Evolutionary conservation across 2,113 vertebrate species (phyloP).

Genomic region (Struthio camelus): DNA sequence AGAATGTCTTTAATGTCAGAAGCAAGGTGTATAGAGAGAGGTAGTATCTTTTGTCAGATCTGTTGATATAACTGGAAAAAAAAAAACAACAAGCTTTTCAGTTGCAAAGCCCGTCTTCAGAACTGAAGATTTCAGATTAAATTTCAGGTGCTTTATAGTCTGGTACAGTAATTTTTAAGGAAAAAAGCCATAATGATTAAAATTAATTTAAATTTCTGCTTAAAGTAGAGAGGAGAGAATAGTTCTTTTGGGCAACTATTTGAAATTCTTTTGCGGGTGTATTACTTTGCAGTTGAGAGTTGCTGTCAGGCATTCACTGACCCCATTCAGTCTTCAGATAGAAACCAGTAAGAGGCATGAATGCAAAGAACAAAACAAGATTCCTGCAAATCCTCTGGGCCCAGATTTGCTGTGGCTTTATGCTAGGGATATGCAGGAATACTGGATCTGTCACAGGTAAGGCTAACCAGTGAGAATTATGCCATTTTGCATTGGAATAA

Average conservation of each 20-base stretch:
- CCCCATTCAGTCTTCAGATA: slow-evolving; percentile 16
- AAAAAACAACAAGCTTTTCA: slow-evolving; percentile 15
- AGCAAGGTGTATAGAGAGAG: not conserved
- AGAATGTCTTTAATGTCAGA: not conserved
- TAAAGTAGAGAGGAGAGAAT: not conserved
- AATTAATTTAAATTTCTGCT: slow-evolving; percentile 54
- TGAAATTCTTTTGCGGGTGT: slow-evolving; percentile 36
- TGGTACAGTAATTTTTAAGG: slow-evolving; percentile 14
- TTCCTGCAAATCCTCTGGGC: not conserved
- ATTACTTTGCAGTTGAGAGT: slow-evolving; percentile 19
- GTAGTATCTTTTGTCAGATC: not conserved
- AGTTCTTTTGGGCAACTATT: slow-evolving; percentile 29
- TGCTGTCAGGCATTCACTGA: slow-evolving; percentile 10
- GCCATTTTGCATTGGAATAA: not conserved
- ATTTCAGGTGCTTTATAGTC: slow-evolving; percentile 29
- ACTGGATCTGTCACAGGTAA: not conserved
- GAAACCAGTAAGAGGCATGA: not conserved
- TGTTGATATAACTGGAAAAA: not conserved
- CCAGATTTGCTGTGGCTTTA: not conserved
- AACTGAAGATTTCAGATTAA: slow-evolving; percentile 25
- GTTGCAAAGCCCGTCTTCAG: not conserved
- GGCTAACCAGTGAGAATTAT: not conserved
- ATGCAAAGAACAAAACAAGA: not conserved
- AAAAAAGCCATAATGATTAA: not conserved
- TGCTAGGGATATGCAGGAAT: not conserved